A percentile compares a stretch with the other conserved stretches of the same genome.
phyloP scores from a whole-genome alignment of 2,113 vertebrate species.

The Dicerorhinus sumatrensis region DNA sequence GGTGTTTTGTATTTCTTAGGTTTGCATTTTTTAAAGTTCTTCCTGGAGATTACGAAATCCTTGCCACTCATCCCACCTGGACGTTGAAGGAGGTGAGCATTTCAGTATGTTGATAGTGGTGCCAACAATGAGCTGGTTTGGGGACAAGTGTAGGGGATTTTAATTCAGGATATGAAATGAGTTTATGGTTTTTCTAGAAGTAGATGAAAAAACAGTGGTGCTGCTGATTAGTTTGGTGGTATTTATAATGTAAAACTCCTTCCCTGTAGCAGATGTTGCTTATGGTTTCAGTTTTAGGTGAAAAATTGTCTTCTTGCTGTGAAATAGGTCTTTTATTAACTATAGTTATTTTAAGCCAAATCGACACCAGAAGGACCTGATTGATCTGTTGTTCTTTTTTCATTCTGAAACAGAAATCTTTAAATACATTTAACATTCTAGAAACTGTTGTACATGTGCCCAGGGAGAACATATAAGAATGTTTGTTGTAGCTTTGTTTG shows the following conservation, averaged over 20 bases:
- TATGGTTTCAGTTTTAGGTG: slow-evolving; percentile 37
- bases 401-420: not conserved
- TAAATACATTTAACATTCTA: slow-evolving; percentile 28
- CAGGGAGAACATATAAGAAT: not conserved
- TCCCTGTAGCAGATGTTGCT: not conserved
- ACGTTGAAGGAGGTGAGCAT: slow-evolving; percentile 92
- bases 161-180: not conserved
- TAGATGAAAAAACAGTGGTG: not conserved
- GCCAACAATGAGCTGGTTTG: not conserved
- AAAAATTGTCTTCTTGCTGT: not conserved
- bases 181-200: not conserved
- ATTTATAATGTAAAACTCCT: not conserved
- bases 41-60: slow-evolving; percentile 96
- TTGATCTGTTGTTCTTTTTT: slow-evolving; percentile 51
- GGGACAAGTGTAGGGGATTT: not conserved
- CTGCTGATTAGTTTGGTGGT: not conserved
- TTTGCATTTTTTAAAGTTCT: slow-evolving; percentile 97
- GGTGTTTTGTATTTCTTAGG: slow-evolving; percentile 84
- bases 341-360: slow-evolving; percentile 28
- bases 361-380: slow-evolving; percentile 12
- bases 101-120: fast-evolving
- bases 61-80: slow-evolving; percentile 96
- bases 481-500: not conserved
- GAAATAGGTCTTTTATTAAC: slow-evolving; percentile 32
- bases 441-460: not conserved